A percentile compares a stretch with the other conserved stretches of the same genome.
These are phyloP conservation scores for Mustelus asterias DNA, from an alignment of 2,113 vertebrate species.

Conservation along the genomic window DNA sequence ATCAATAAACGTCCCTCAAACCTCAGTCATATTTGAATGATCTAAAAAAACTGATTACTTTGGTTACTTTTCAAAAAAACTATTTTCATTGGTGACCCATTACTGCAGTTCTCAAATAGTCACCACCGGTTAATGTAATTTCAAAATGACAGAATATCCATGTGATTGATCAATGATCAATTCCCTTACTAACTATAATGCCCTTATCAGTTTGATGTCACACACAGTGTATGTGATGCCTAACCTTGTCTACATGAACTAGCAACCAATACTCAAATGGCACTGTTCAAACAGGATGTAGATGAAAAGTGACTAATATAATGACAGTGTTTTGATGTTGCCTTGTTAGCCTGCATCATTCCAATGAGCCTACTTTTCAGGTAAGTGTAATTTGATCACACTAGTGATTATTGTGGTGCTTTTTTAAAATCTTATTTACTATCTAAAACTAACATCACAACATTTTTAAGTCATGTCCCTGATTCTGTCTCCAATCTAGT, in stretches of 20 bases:
- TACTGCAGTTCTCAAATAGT: background rate
- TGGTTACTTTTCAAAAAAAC: background rate
- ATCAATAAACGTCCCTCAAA: background rate
- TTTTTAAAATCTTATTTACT: background rate
- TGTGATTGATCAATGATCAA: background rate
- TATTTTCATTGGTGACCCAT: background rate
- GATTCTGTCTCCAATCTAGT: background rate
- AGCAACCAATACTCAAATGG: background rate
- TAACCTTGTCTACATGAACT: background rate
- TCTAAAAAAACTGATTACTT: background rate
- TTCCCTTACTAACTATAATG: background rate
- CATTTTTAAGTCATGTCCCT: background rate
- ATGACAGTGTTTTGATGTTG: background rate
- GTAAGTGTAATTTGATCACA: background rate
- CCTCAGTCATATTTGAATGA: background rate
- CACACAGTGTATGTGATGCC: background rate
- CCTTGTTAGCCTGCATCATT: background rate
- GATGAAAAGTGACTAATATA: background rate
- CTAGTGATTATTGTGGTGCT: background rate
- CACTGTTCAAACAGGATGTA: conserved; percentile 16
- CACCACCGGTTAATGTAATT: background rate
- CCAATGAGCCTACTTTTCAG: background rate
- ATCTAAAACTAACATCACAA: background rate
- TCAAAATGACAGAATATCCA: background rate
- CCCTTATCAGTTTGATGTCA: background rate